Evolutionary conservation across 2,113 vertebrate genomes (phyloP).

Genomic region (Nerophis lumbriciformis): DNA sequence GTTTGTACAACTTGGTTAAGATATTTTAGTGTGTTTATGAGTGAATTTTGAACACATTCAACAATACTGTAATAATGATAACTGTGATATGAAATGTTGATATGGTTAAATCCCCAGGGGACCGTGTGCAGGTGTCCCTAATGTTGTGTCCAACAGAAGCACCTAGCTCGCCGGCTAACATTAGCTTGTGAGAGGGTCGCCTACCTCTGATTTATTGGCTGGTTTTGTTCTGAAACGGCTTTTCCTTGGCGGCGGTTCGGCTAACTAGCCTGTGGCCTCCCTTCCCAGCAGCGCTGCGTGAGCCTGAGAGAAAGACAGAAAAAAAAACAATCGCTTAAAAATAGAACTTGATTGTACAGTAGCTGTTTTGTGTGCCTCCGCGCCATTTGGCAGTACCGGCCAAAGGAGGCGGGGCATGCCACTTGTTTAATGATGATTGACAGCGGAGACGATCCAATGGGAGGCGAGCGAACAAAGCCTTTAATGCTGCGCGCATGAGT

Average conservation of each 20-base stretch:
- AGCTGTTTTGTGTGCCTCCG: neutral
- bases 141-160: neutral
- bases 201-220: too few relatives aligned
- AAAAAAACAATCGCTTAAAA: constrained; percentile 8
- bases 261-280: neutral
- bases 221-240: too few relatives aligned
- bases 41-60: too few relatives aligned
- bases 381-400: neutral
- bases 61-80: too few relatives aligned
- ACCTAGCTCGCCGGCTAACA: neutral
- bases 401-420: constrained; percentile 2
- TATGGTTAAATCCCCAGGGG: too few relatives aligned
- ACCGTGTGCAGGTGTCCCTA: too few relatives aligned
- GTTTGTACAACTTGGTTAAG: too few relatives aligned
- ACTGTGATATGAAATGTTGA: too few relatives aligned
- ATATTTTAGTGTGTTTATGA: too few relatives aligned
- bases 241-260: neutral
- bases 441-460: constrained; percentile 38
- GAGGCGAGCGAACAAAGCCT: constrained; percentile 26
- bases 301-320: constrained; percentile 1
- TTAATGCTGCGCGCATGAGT: constrained; percentile 21
- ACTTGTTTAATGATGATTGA: constrained; percentile 30
- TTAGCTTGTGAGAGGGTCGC: neutral
- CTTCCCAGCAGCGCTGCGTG: neutral
- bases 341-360: constrained; percentile 9